Percentiles rank a stretch among this genome's conserved stretches.
Evolutionary conservation across 2,113 vertebrate species (phyloP).

Genomic region (Muscicapa adusta): DNA sequence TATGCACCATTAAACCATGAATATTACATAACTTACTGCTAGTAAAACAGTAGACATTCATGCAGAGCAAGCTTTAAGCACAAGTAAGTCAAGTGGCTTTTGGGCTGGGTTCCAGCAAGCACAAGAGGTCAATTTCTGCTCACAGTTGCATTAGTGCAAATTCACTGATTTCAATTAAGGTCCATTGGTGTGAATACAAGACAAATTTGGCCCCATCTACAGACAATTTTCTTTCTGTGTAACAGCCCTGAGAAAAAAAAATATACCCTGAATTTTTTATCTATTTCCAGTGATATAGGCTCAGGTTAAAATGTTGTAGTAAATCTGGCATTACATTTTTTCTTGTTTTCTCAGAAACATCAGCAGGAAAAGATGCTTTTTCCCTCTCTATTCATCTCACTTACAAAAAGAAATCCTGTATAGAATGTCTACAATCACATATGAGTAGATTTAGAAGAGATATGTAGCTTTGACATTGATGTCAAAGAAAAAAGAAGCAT

Average conservation of each 20-base stretch:
- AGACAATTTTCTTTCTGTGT: conserved; percentile 7
- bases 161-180: conserved; percentile 45
- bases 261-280: background rate
- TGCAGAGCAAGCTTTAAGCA: conserved; percentile 13
- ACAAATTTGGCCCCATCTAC: background rate
- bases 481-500: background rate
- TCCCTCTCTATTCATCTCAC: background rate
- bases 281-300: background rate
- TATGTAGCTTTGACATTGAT: background rate
- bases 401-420: background rate
- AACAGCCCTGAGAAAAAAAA: background rate
- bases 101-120: conserved; percentile 18
- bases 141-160: conserved; percentile 45
- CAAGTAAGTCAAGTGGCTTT: conserved; percentile 46
- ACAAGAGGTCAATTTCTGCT: conserved; percentile 44
- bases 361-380: background rate
- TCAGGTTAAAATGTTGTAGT: background rate
- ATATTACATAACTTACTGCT: conserved; percentile 49
- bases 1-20: conserved; percentile 41
- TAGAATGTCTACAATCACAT: background rate
- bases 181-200: conserved; percentile 3
- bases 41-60: conserved; percentile 13
- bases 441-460: background rate
- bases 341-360: background rate
- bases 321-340: background rate